Conservation (phyloP, 2,113 vertebrate genomes). For the Syngnathoides biaculeatus region DNA sequence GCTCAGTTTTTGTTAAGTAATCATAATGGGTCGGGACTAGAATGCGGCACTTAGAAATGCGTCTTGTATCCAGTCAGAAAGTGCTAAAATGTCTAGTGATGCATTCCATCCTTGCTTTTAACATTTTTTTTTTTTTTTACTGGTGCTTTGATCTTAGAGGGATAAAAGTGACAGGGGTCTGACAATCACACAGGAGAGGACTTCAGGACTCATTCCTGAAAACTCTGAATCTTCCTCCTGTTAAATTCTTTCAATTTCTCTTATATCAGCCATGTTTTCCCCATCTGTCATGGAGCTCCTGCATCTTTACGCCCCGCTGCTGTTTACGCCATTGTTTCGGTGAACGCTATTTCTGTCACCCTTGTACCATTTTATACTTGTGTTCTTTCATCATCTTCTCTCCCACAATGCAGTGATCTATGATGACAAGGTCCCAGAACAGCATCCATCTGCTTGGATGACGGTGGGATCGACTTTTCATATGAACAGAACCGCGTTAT, state of each 20-base stretch:
- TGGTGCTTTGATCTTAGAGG: slow-evolving; percentile 34
- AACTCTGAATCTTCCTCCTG: background rate
- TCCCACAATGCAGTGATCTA: background rate
- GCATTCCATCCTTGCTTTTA: background rate
- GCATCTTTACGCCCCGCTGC: background rate
- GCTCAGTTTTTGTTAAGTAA: too few species aligned
- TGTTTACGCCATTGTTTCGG: slow-evolving; percentile 8
- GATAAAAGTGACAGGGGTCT: slow-evolving; percentile 32
- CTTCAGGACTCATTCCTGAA: slow-evolving; percentile 3
- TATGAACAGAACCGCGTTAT: background rate
- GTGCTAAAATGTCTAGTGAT: slow-evolving; percentile 2
- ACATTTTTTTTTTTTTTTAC: slow-evolving; percentile 13
- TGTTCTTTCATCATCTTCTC: background rate
- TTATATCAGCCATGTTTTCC: background rate
- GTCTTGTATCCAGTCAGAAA: slow-evolving; percentile 16
- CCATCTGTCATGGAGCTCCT: slow-evolving; percentile 1
- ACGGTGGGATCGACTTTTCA: too few species aligned
- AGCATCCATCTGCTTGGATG: background rate
- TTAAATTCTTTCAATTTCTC: slow-evolving; percentile 1
- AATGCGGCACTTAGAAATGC: slow-evolving; percentile 13
- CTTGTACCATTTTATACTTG: background rate
- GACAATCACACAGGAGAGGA: slow-evolving; percentile 11
- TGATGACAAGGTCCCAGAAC: too few species aligned
- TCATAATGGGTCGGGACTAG: background rate
- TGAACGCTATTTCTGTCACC: slow-evolving; percentile 3